A percentile compares a stretch with the other conserved stretches of the same genome.
phyloP scores from a whole-genome alignment of 2,797 vertebrate genomes.

The Gymnocypris eckloni region DNA sequence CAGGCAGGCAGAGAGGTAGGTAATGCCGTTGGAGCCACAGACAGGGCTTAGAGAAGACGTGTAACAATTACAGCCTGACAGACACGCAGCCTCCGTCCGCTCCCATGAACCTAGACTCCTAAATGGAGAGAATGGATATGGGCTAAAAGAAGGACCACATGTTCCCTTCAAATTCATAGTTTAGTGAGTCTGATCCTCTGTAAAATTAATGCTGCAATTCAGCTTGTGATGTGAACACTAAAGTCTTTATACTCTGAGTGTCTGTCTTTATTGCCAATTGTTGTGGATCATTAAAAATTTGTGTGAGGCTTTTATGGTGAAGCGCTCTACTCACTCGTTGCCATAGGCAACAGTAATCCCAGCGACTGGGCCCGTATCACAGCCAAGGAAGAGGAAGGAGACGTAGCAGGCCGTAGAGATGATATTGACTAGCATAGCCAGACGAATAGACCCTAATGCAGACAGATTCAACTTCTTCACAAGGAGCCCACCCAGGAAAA shows the following conservation, averaged over 20 bases:
- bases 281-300: conserved; percentile 28
- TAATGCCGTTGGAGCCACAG: conserved; percentile 91
- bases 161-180: conserved; percentile 3
- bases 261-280: conserved; percentile 29
- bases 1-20: conserved; percentile 96
- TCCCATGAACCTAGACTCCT: conserved; percentile 72
- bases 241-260: conserved; percentile 19
- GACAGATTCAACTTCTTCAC: conserved; percentile 98
- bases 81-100: conserved; percentile 84
- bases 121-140: conserved; percentile 56
- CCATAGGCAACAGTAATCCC: conserved; percentile 91
- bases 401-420: conserved; percentile 96
- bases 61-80: conserved; percentile 93
- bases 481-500: conserved; percentile 95
- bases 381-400: conserved; percentile 98
- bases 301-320: conserved; percentile 34
- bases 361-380: conserved; percentile 94
- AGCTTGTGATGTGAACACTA: neutral
- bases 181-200: conserved; percentile 7
- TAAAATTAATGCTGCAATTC: conserved; percentile 16
- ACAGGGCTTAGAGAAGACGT: conserved; percentile 95
- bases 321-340: conserved; percentile 86
- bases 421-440: conserved; percentile 98
- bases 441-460: conserved; percentile 93
- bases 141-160: neutral